Evolutionary conservation across 2,888 invertebrate species (phyloP), one percentile per base, ranked within the genome.

Genomic region (Drosophila anomelani): DNA sequence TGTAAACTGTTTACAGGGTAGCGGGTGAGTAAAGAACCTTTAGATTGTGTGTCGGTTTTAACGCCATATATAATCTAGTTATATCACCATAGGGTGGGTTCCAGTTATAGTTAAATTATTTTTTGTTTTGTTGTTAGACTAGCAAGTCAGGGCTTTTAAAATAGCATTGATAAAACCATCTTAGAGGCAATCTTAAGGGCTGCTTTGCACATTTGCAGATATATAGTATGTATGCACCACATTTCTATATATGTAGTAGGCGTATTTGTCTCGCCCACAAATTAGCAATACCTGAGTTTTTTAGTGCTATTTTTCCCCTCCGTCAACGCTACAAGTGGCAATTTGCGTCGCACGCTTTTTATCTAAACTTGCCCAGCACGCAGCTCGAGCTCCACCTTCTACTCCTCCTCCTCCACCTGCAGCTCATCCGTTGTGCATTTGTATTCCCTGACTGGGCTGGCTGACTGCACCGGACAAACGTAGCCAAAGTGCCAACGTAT

Each of bases 301-400:
- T 62, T 49, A 53, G 43, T 29, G 26, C 43, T 9, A 6, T 13
- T 29, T 51, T 39, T 3, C 3, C 20, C 17, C 17, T 17, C n/a
- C 10, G 13, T 46, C 46, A 41, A 49, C 23, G 23, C 34, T 17
- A 17, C 47, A 47, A 34, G 36, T 20, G 10, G 20, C 55, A 67
- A 67, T 66, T 64, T 64, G 67, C 54, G 64, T 54, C 54, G 64
- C 64, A 67, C 66, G 46, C 46, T 46, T 67, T 56, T 49, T 41
- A 63, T 47, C 60, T 49, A n/a, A 60, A 49, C 32, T 39, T 49
- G 23, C 23, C 49, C 47, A 29, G 47, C 47, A 29, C 47, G 29
- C 29, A 47, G 49, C 49, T 20, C 34, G 34, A 20, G 49, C 20
- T 49, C 32, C 13, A 34, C 32, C 47, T 32, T n/a, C 6, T 7